Evolutionary conservation across 2,113 vertebrate species (phyloP), one percentile per base, ranked within the genome.

Genomic region (Hyaena hyaena): DNA sequence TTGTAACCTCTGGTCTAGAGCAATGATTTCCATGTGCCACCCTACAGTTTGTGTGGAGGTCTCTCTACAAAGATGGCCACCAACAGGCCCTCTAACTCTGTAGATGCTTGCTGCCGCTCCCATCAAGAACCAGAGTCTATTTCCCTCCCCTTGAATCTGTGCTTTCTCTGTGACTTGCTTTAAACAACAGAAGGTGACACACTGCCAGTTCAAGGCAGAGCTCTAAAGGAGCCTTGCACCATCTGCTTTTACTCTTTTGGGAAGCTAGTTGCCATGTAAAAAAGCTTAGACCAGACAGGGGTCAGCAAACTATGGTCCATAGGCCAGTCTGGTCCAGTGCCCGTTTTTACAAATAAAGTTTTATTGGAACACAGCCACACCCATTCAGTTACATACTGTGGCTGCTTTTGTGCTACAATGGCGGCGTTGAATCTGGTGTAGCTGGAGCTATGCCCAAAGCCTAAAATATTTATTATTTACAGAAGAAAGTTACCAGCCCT

Each of bases 291-390:
- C 28, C 77, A 86, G 12, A 35, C 24, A 17, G 7, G 10, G 19
- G 31, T 79, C 80, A 77, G 53, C 48, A 80, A 45, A 73, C 68
- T 61, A 58, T 0, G 55, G 45, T 2, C 53, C 24, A 39, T 15
- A 3, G 26, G 53, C 53, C 74, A 92, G 45, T 71, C 35, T 66
- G 35, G n/a, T 68, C 76, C 39, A 26, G 4, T 3, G 39, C 16
- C 19, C 79, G 24, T 69, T 96, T 90, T 84, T 48, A 48, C 55
- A 85, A 96, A 85, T 88, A 96, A 88, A 93, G 53, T 19, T 90
- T 94, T 74, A 90, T 23, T 69, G 53, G 58, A 65, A 96, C n/a
- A 65, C 53, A 91, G 81, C 2, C 21, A 74, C 2, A 45, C 14
- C 35, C 48, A 80, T 71, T 95, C 43, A 63, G n/a, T 96, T 73